Evolutionary conservation across 2,797 vertebrate genomes (phyloP).

Genomic region (Notamacropus eugenii): DNA sequence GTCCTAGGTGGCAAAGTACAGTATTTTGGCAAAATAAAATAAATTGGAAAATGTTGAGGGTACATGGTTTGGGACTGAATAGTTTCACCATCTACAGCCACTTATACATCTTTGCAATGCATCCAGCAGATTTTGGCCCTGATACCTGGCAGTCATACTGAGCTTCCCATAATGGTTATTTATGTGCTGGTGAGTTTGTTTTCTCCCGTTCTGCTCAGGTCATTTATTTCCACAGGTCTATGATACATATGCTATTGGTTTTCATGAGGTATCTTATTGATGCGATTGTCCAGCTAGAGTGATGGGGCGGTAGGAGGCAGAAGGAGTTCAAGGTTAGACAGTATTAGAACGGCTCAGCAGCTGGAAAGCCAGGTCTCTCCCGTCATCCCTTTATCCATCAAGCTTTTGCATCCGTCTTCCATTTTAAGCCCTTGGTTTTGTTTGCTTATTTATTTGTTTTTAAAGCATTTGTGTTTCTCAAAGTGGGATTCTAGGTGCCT

Average conservation of each 20-base stretch:
- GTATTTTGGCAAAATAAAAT: slow-evolving; percentile 72
- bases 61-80: slow-evolving; percentile 32
- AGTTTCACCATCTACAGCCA: slow-evolving; percentile 18
- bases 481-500: background rate
- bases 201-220: slow-evolving; percentile 54
- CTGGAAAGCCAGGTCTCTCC: slow-evolving; percentile 17
- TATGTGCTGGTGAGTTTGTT: slow-evolving; percentile 62
- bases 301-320: background rate
- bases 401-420: background rate
- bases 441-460: slow-evolving; percentile 3
- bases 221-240: slow-evolving; percentile 69
- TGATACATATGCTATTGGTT: slow-evolving; percentile 62
- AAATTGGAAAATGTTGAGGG: slow-evolving; percentile 48
- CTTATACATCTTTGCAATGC: slow-evolving; percentile 72
- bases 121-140: slow-evolving; percentile 63
- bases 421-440: background rate
- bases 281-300: slow-evolving; percentile 38
- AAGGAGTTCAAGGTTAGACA: background rate
- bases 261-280: slow-evolving; percentile 55
- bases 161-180: slow-evolving; percentile 69
- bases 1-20: slow-evolving; percentile 58
- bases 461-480: background rate
- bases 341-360: background rate
- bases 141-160: slow-evolving; percentile 58
- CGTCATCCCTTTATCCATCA: background rate